Base-by-base conservation (phyloP, 2,113 vertebrate genomes). In the Periophthalmus modestus region DNA sequence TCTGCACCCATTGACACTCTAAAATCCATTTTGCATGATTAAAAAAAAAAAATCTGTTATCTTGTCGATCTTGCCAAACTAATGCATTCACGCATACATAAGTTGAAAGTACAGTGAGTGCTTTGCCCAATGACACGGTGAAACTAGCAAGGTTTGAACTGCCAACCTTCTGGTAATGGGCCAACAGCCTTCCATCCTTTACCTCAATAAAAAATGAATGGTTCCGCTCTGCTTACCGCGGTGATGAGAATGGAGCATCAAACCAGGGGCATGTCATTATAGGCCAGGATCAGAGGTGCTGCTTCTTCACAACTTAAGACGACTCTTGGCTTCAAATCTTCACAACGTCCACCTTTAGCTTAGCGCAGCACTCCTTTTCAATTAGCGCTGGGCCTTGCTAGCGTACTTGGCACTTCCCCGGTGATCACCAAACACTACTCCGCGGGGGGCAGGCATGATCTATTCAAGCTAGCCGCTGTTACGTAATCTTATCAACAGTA, bases 201-300 rank as follows among this genome's bases (percentile, higher is more conserved):
- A n/a, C 19, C 19, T 7, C 18, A 21, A 55, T 10, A 59, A 24
- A 59, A 59, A 59, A 28, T 13, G 7, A 7, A 59, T 63, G 76
- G 39, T 84, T 79, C 66, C 61, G n/a, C 69, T 24, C 68, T 68
- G 75, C 83, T 67, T 13, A 54, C 74, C 71, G 79, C 82, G 71
- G 69, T 83, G 80, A 79, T 81, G 81, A 85, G 82, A 71, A 67
- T 36, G 48, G 71, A 46, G 63, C 71, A 34, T 85, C 71, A 5
- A 71, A 73, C 76, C 77, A 67, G 74, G 57, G 68, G 61, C 78
- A 70, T 75, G 73, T 85, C 65, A 80, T 88, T 87, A 81, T 71
- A 85, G 78, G 79, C 73, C 59, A 70, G 82, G 79, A 89, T 89
- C 86, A 85, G 82, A 83, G 75, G 66, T 39, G 43, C 80, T 83